These are phyloP conservation scores for Hofmannophila pseudospretella DNA, from an alignment of 2,888 invertebrate species.

Conservation along the genomic window DNA sequence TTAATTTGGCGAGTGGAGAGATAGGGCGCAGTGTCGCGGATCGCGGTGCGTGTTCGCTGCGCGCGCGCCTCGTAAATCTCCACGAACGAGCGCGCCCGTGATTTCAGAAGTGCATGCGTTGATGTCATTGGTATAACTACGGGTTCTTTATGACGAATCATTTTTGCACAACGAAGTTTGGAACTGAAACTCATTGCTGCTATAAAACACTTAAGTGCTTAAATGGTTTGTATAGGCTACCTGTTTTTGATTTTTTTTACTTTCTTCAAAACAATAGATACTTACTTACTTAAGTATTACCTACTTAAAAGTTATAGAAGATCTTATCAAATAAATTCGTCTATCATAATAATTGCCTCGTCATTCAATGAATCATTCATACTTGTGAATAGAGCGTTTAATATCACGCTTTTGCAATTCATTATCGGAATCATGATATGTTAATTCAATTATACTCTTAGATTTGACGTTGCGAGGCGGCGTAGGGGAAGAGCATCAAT, in stretches of 20 bases:
- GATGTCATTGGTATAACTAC: slow-evolving; percentile 19
- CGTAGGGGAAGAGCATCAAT: slow-evolving; percentile 42
- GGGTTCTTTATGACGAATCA: slow-evolving; percentile 17
- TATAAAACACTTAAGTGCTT: too few relatives aligned
- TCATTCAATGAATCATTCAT: slow-evolving; percentile 26
- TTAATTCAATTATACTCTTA: slow-evolving; percentile 39
- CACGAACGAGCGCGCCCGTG: slow-evolving; percentile 13
- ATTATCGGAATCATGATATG: slow-evolving; percentile 28
- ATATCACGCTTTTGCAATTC: slow-evolving; percentile 25
- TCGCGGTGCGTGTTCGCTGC: slow-evolving; percentile 46
- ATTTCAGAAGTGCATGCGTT: slow-evolving; percentile 23
- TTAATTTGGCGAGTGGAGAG: slow-evolving; percentile 57
- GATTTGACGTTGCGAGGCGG: slow-evolving; percentile 43
- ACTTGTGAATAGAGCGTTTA: slow-evolving; percentile 17
- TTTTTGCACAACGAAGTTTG: not conserved
- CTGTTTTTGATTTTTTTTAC: too few relatives aligned
- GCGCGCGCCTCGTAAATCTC: slow-evolving; percentile 56
- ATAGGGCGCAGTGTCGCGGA: slow-evolving; percentile 55
- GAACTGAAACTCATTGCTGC: too few relatives aligned
- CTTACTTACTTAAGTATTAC: too few relatives aligned
- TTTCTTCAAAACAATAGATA: too few relatives aligned
- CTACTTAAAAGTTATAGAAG: too few relatives aligned
- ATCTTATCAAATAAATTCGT: too few relatives aligned
- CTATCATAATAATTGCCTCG: slow-evolving; percentile 19
- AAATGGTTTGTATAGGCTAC: too few relatives aligned